Evolutionary conservation across 2,113 vertebrate genomes (phyloP), one percentile per base, ranked within the genome.

Genomic region (Ivindomyrus marchei): DNA sequence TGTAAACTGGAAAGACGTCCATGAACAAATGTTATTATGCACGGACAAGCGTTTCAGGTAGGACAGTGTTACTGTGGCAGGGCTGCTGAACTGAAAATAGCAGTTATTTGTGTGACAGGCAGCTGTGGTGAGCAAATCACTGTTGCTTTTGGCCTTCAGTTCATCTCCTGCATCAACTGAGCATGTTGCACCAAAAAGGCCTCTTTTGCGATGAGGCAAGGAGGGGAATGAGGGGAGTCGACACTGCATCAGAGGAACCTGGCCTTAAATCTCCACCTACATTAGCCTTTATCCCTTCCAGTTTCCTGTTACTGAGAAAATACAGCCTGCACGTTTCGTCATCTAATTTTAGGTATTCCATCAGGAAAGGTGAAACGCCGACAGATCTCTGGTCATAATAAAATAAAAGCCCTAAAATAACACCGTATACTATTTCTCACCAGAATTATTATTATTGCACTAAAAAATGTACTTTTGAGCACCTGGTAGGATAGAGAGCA

Each of bases 71-170:
- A 80, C 74, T 19, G 74, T 42, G 36, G 36, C 36, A 80, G 74
- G 31, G 74, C 36, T 42, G 74, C 13, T 80, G 36, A 80, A 80
- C 11, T 80, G 36, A 17, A 80, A 80, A 80, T 42, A 80, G 13
- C 74, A 80, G 74, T 80, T 80, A 36, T 80, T 80, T 80, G 36
- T 70, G 62, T 70, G 62, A 70, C 62, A 70, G 62, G 62, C 62
- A 70, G 62, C 62, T 70, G 62, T 80, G 74, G 74, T 80, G 74
- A 80, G 74, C 15, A 42, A 17, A 42, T 42, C 36, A 17, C 74
- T 42, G 74, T 80, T 80, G 74, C 74, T 19, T 39, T 80, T 42
- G 15, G 36, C 36, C 74, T 42, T 80, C 36, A 70, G 62, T 31
- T 31, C 62, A 70, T 13, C n/a, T 31, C 27, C n/a, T 11, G 36